Conservation (phyloP, 2,797 vertebrate genomes). For the Pseudomugil gertrudae region DNA sequence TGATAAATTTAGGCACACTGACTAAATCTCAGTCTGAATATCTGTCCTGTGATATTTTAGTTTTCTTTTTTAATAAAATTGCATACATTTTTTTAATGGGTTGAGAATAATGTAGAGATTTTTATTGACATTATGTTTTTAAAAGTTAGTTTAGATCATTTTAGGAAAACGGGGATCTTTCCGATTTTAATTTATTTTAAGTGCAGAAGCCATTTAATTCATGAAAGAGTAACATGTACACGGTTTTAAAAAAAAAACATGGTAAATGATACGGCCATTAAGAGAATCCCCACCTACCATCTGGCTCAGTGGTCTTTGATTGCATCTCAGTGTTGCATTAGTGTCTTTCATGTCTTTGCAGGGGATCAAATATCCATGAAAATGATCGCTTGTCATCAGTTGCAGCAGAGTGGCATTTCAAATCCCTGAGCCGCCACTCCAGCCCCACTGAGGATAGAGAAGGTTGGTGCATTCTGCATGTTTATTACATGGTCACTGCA, state of each 20-base stretch:
- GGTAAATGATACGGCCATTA: not conserved
- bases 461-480: slow-evolving; percentile 76
- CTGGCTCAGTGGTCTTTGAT: slow-evolving; percentile 9
- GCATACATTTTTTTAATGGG: no score
- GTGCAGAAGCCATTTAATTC: not conserved
- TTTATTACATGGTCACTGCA: not conserved
- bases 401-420: slow-evolving; percentile 93
- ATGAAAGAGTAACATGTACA: slow-evolving; percentile 7
- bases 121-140: no score
- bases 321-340: slow-evolving; percentile 21
- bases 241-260: not conserved
- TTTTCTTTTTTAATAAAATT: not conserved
- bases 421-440: slow-evolving; percentile 97
- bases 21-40: no score
- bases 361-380: slow-evolving; percentile 93
- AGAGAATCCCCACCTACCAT: not conserved
- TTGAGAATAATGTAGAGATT: no score
- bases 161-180: no score
- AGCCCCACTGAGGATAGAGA: slow-evolving; percentile 97
- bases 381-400: slow-evolving; percentile 95
- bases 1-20: no score
- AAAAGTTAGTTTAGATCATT: no score
- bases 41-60: not conserved
- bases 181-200: not conserved
- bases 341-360: slow-evolving; percentile 61